phyloP scores from a whole-genome alignment of 2,113 vertebrate genomes.

The Dipodomys spectabilis region DNA sequence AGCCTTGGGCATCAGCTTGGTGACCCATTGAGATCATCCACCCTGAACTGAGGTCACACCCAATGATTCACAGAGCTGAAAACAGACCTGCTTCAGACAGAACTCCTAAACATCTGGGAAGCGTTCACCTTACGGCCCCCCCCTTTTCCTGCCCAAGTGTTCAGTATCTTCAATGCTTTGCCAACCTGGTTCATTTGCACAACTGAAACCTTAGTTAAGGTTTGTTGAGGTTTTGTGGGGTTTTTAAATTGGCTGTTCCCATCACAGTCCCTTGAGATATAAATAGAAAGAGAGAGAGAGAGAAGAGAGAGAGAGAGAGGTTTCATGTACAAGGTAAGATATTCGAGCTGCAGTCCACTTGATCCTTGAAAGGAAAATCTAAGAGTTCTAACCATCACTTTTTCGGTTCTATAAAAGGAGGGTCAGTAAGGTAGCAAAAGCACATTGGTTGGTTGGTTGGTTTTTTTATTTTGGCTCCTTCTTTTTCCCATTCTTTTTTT shows the following conservation, averaged over 20 bases:
- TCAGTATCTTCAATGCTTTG: neutral
- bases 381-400: conserved; percentile 92
- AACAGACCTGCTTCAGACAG: neutral
- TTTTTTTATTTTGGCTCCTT: conserved; percentile 77
- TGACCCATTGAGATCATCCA: conserved; percentile 32
- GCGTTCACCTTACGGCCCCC: too few relatives aligned
- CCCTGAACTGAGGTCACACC: conserved; percentile 21
- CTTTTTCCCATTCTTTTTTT: conserved; percentile 60
- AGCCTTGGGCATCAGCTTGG: conserved; percentile 23
- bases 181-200: conserved; percentile 18
- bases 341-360: conserved; percentile 91
- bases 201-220: conserved; percentile 71
- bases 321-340: conserved; percentile 93
- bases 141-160: neutral
- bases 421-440: conserved; percentile 65
- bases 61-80: neutral
- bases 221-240: conserved; percentile 63
- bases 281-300: conserved; percentile 88
- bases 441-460: conserved; percentile 51
- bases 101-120: neutral
- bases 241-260: conserved; percentile 72
- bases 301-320: conserved; percentile 87
- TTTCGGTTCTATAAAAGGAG: conserved; percentile 92
- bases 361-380: conserved; percentile 93
- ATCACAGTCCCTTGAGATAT: conserved; percentile 83